Conservation (phyloP, 2,113 vertebrate genomes). For the Bos taurus region DNA sequence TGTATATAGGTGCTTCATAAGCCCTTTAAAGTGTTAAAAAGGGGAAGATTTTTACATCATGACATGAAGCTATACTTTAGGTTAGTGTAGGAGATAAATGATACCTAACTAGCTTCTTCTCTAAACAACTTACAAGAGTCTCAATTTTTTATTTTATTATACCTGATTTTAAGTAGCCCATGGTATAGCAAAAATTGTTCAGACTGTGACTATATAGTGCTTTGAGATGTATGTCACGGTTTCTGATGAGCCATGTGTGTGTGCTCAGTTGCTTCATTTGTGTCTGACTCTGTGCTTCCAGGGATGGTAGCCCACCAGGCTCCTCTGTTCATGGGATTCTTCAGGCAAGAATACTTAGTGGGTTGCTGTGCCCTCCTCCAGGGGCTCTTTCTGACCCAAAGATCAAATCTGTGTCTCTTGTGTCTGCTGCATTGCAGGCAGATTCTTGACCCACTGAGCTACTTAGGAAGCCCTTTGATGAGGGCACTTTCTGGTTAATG, state of each 20-base stretch:
- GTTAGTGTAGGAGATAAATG: not conserved
- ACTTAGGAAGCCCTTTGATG: not conserved
- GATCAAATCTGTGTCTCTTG: not conserved
- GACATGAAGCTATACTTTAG: not conserved
- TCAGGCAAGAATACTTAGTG: not conserved
- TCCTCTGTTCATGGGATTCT: not conserved
- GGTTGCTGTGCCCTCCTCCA: not conserved
- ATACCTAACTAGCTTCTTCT: not conserved
- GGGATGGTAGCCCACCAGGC: not conserved
- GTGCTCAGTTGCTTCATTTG: not conserved
- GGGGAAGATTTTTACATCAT: not conserved
- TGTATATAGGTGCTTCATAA: not conserved
- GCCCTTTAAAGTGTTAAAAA: not conserved
- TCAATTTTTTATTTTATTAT: not conserved
- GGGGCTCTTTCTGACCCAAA: not conserved
- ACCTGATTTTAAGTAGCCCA: not conserved
- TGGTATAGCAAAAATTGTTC: not conserved
- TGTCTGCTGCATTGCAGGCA: not conserved
- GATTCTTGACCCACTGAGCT: not conserved
- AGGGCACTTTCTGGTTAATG: not conserved
- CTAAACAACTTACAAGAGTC: not conserved
- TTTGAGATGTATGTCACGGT: not conserved
- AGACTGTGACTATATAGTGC: not conserved
- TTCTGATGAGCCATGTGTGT: not conserved
- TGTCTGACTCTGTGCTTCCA: accelerated